A percentile compares a stretch with the other conserved stretches of the same genome.
phyloP scores from a whole-genome alignment of 2,797 vertebrate genomes.

The Sebastes cheni region DNA sequence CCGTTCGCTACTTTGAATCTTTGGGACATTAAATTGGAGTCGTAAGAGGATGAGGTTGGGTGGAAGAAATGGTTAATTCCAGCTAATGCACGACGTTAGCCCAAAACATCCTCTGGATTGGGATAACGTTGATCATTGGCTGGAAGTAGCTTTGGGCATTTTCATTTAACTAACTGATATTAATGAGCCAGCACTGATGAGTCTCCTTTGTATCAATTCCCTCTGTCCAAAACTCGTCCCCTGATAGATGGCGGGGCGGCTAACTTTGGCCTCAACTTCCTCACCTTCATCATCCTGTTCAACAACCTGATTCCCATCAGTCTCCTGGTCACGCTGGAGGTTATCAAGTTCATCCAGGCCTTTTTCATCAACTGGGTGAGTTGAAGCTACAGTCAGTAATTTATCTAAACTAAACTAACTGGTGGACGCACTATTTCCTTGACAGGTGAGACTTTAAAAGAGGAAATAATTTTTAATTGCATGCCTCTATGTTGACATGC shows the following conservation, averaged over 20 bases:
- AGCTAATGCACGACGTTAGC: slow-evolving; percentile 75
- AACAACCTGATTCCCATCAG: slow-evolving; percentile 99
- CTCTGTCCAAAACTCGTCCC: slow-evolving; percentile 63
- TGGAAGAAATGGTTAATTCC: slow-evolving; percentile 75
- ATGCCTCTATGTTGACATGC: not conserved
- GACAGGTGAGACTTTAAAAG: too few species aligned
- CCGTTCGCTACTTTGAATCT: slow-evolving; percentile 63
- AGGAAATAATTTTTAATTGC: not conserved
- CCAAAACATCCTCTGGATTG: slow-evolving; percentile 58
- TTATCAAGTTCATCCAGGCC: slow-evolving; percentile 98
- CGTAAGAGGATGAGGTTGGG: slow-evolving; percentile 75
- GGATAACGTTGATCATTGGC: slow-evolving; percentile 75
- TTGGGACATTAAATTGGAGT: slow-evolving; percentile 73
- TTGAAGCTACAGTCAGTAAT: slow-evolving; percentile 11
- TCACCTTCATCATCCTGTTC: slow-evolving; percentile 99
- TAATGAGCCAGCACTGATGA: slow-evolving; percentile 51
- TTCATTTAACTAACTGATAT: slow-evolving; percentile 52
- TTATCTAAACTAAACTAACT: not conserved
- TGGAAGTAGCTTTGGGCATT: slow-evolving; percentile 78
- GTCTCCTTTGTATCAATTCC: slow-evolving; percentile 67
- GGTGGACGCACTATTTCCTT: not conserved
- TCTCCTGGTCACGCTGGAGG: slow-evolving; percentile 97
- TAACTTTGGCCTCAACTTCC: slow-evolving; percentile 99
- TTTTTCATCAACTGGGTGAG: slow-evolving; percentile 99
- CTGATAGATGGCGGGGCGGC: slow-evolving; percentile 94